Conservation (phyloP, 2,888 invertebrate genomes). For the Caenorhabditis zanzibari region DNA sequence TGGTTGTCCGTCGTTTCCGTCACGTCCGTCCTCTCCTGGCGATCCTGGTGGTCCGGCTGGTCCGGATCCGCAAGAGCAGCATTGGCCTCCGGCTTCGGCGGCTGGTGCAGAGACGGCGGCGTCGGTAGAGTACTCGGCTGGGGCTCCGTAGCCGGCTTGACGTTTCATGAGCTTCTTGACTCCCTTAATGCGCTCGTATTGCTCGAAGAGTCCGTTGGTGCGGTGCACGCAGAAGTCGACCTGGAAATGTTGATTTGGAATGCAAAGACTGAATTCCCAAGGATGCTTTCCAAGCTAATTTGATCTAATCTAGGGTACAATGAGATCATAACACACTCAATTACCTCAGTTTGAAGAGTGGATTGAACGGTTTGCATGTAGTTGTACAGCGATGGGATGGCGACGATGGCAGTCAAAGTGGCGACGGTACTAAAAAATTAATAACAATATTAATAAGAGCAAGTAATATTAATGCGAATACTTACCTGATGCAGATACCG, state of each 20-base stretch:
- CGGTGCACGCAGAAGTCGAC: slow-evolving; percentile 80
- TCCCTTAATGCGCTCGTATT: slow-evolving; percentile 76
- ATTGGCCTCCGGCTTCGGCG: slow-evolving; percentile 52
- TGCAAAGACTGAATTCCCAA: no score
- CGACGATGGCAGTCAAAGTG: slow-evolving; percentile 80
- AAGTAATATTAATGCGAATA: no score
- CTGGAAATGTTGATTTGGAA: slow-evolving; percentile 51
- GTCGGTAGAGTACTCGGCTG: slow-evolving; percentile 62
- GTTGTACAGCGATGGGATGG: slow-evolving; percentile 82
- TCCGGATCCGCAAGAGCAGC: slow-evolving; percentile 80
- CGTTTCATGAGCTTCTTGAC: slow-evolving; percentile 73
- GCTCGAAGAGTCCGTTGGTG: slow-evolving; percentile 76
- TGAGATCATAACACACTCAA: slow-evolving; percentile 4
- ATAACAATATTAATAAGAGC: neutral
- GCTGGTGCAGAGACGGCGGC: slow-evolving; percentile 56
- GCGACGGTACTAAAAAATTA: slow-evolving; percentile 77
- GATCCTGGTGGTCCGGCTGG: slow-evolving; percentile 77
- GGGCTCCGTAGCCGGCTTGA: slow-evolving; percentile 74
- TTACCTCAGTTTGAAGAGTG: slow-evolving; percentile 80
- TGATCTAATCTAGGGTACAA: no score
- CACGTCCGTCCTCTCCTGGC: slow-evolving; percentile 78
- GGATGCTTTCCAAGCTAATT: no score
- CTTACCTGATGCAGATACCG: slow-evolving; percentile 77
- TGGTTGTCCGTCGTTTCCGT: slow-evolving; percentile 74
- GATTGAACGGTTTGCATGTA: slow-evolving; percentile 82